Evolutionary conservation across 2,113 vertebrate genomes (phyloP).

Genomic region (Sylvilagus bachmani): DNA sequence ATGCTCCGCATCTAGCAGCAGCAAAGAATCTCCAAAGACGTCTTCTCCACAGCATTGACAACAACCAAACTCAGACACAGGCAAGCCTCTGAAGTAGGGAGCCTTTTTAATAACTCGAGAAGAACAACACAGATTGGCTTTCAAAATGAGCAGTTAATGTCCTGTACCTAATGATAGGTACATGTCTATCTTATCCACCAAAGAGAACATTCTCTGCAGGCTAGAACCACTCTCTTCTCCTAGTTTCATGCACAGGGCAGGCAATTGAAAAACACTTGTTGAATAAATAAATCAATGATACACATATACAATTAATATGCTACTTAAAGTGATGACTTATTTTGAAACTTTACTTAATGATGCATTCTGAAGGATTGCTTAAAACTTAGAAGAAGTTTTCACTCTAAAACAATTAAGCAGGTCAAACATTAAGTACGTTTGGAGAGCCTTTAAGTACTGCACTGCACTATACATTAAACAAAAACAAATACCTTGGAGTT

Average conservation of each 20-base stretch:
- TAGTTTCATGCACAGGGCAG: conserved; percentile 20
- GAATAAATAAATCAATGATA: conserved; percentile 47
- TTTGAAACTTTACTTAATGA: conserved; percentile 50
- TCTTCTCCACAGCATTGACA: conserved; percentile 34
- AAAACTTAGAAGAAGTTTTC: conserved; percentile 53
- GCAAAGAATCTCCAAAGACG: conserved; percentile 32
- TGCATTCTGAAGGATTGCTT: conserved; percentile 47
- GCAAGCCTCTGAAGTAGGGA: conserved; percentile 40
- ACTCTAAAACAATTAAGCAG: conserved; percentile 32
- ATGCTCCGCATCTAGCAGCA: conserved; percentile 42
- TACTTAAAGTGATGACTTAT: conserved; percentile 16
- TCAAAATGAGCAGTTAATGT: conserved; percentile 40
- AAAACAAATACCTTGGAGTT: conserved; percentile 61
- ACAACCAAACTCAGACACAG: conserved; percentile 31
- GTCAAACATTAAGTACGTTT: conserved; percentile 36
- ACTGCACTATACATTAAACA: conserved; percentile 7
- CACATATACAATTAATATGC: conserved; percentile 37
- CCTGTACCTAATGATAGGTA: conserved; percentile 48
- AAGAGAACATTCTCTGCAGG: conserved; percentile 52
- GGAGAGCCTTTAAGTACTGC: neutral
- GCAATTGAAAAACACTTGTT: conserved; percentile 53
- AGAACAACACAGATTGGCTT: neutral
- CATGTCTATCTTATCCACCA: conserved; percentile 21
- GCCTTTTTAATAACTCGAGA: conserved; percentile 8
- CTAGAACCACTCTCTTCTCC: conserved; percentile 56